These are phyloP conservation scores for Folsomia candida DNA, from an alignment of 2,888 invertebrate genomes.

Conservation along the genomic window DNA sequence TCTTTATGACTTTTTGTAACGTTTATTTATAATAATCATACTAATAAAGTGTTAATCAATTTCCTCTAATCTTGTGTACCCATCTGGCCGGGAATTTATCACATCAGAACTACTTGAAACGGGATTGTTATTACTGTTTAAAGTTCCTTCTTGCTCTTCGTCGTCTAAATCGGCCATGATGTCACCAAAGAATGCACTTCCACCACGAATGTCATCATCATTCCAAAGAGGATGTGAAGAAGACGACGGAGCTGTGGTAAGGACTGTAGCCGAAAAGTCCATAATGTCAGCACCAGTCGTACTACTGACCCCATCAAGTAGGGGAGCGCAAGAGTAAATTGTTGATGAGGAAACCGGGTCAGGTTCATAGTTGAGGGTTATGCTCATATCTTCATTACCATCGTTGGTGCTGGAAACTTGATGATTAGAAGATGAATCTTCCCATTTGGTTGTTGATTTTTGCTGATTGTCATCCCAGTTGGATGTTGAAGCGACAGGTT, in stretches of 20 bases:
- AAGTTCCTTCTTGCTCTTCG: too few species aligned
- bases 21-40: too few species aligned
- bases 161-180: not conserved
- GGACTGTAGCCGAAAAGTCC: not conserved
- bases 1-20: too few species aligned
- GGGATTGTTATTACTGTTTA: not conserved
- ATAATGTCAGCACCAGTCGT: slow-evolving; percentile 3
- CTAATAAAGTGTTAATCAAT: not conserved
- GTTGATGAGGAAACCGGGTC: not conserved
- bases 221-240: not conserved
- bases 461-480: not conserved
- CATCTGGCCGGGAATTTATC: not conserved
- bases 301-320: slow-evolving; percentile 10
- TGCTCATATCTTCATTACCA: not conserved
- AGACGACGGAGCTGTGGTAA: not conserved
- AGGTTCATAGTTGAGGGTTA: not conserved
- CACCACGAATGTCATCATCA: not conserved
- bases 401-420: slow-evolving; percentile 10
- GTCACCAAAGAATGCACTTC: not conserved
- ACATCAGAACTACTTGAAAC: slow-evolving; percentile 5
- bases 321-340: not conserved
- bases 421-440: not conserved
- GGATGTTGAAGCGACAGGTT: not conserved
- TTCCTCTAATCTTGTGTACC: not conserved
- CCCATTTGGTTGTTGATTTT: too few species aligned